These are phyloP conservation scores for Nasalis larvatus DNA, from an alignment of 2,113 vertebrate genomes.

Conservation along the genomic window DNA sequence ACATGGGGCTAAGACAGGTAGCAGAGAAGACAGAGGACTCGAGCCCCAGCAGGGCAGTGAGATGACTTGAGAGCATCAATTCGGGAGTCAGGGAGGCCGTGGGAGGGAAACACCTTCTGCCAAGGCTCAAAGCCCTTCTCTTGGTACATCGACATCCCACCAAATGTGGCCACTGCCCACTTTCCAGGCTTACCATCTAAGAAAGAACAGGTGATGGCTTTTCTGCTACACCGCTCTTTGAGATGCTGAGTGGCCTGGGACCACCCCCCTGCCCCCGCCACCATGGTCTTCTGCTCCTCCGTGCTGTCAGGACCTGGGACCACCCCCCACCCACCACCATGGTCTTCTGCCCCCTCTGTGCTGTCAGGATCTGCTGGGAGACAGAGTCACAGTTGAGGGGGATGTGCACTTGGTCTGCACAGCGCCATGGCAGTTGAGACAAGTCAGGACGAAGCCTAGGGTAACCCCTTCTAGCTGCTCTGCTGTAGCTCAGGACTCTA, in stretches of 20 bases:
- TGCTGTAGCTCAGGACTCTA: not conserved
- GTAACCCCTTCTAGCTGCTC: not conserved
- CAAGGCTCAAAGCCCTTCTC: not conserved
- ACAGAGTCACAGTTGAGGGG: not conserved
- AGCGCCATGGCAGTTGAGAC: not conserved
- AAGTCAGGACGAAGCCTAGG: not conserved
- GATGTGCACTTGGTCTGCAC: too few species aligned
- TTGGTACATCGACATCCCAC: fast-evolving
- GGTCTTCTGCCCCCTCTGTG: not conserved
- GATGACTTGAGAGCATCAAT: not conserved
- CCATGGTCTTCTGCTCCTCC: not conserved
- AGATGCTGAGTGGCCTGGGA: not conserved
- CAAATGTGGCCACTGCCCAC: not conserved
- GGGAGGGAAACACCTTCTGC: not conserved
- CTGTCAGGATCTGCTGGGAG: not conserved
- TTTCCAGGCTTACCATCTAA: not conserved
- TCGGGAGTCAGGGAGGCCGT: not conserved
- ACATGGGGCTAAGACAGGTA: not conserved
- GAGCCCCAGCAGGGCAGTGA: not conserved
- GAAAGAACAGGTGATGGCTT: not conserved
- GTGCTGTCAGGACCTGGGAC: not conserved
- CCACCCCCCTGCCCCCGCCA: fast-evolving
- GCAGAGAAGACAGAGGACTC: not conserved
- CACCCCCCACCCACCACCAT: not conserved
- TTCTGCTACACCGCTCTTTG: not conserved